These are phyloP conservation scores for Oceanites oceanicus DNA, from an alignment of 2,113 vertebrate genomes.

Conservation along the genomic window DNA sequence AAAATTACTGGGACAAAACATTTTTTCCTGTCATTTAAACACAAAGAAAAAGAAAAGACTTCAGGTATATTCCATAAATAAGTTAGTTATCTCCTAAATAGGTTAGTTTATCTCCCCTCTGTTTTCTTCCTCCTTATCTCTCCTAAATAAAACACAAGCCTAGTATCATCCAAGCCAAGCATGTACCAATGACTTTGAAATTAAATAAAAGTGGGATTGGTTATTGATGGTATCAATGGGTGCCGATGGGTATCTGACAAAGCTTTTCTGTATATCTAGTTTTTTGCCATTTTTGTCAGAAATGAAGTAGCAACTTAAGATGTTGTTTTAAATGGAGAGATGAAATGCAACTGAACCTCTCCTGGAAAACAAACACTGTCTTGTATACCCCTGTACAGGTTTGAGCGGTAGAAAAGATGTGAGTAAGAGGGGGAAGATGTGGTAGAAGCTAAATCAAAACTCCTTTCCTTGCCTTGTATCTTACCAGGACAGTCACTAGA, in stretches of 20 bases:
- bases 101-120: neutral
- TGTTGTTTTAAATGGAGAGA: neutral
- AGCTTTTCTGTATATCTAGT: neutral
- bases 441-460: neutral
- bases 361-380: neutral
- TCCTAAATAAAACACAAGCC: neutral
- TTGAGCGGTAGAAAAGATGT: neutral
- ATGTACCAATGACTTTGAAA: neutral
- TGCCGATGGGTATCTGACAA: neutral
- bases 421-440: neutral
- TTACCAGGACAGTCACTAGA: neutral
- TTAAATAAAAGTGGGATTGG: neutral
- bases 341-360: neutral
- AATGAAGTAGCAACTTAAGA: neutral
- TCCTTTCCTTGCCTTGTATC: neutral
- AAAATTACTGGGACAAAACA: neutral
- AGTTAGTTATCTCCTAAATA: no score
- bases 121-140: neutral
- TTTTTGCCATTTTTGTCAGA: neutral
- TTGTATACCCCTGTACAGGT: neutral
- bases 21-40: neutral
- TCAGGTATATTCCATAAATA: neutral
- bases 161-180: neutral
- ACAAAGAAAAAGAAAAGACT: neutral
- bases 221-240: neutral